Evolutionary conservation across 1,140 invertebrate genomes (phyloP).

Genomic region (Leucophenga varia): DNA sequence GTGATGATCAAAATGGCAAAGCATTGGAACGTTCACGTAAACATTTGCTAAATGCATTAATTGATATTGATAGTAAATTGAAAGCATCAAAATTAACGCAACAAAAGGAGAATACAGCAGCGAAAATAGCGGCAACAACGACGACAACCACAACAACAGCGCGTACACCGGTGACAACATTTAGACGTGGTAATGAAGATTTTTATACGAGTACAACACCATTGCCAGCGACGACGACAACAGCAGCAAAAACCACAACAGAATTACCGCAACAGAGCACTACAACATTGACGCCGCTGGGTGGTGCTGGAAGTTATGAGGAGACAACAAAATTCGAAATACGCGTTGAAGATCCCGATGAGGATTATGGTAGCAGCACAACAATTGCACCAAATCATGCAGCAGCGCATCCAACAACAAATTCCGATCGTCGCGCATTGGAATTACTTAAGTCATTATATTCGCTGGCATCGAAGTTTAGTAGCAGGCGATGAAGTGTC

Average conservation of each 20-base stretch:
- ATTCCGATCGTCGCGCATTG: conserved; percentile 72
- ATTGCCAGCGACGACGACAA: conserved; percentile 25
- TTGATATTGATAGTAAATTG: conserved; percentile 59
- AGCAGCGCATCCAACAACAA: conserved; percentile 27
- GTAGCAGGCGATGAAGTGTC: conserved; percentile 47
- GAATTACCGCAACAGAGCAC: conserved; percentile 31
- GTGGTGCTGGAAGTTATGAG: conserved; percentile 29
- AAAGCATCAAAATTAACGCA: conserved; percentile 49
- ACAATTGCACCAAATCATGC: conserved; percentile 9
- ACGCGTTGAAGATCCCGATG: conserved; percentile 40
- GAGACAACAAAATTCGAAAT: conserved; percentile 53
- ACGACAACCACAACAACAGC: conserved; percentile 20
- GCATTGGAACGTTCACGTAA: conserved; percentile 65
- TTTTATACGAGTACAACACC: conserved; percentile 29
- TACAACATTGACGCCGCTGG: conserved; percentile 19
- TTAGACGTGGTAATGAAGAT: conserved; percentile 26
- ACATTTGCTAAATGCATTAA: conserved; percentile 67
- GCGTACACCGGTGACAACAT: conserved; percentile 43
- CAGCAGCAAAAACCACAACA: conserved; percentile 35
- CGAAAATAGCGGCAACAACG: conserved; percentile 36
- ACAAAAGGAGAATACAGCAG: conserved; percentile 27
- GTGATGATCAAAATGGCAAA: conserved; percentile 69
- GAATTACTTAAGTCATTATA: conserved; percentile 80
- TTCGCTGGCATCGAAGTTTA: conserved; percentile 74
- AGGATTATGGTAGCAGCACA: too few species aligned